phyloP scores from a whole-genome alignment of 2,797 vertebrate species.

The Galagoides demidoff region DNA sequence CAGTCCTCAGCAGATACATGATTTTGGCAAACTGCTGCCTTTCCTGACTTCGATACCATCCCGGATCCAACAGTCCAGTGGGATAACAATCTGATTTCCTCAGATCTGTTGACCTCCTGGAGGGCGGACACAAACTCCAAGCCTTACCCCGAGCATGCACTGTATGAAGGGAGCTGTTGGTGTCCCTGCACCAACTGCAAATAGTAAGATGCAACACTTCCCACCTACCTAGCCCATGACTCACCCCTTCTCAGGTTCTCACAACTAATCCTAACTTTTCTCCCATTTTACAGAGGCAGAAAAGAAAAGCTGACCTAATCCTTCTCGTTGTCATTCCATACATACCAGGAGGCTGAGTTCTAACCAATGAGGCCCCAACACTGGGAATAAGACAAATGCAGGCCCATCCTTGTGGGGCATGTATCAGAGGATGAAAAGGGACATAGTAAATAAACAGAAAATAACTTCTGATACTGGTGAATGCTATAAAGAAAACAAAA shows the following conservation, averaged over 20 bases:
- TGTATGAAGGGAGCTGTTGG: not conserved
- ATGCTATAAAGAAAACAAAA: not conserved
- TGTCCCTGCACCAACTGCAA: fast-evolving
- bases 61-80: not conserved
- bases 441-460: not conserved
- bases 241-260: not conserved
- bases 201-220: not conserved
- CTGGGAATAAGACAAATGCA: not conserved
- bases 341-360: not conserved
- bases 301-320: not conserved
- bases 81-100: not conserved
- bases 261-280: not conserved
- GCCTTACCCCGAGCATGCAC: not conserved
- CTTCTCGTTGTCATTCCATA: not conserved
- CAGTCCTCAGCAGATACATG: not conserved
- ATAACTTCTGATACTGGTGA: not conserved
- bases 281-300: not conserved
- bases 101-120: not conserved
- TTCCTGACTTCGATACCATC: not conserved
- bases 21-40: not conserved
- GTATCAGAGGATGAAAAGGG: not conserved
- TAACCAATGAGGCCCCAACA: not conserved
- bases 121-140: not conserved
- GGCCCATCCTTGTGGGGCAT: not conserved
- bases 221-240: fast-evolving